phyloP scores from a whole-genome alignment of 2,888 invertebrate species.

The Ophonus ardosiacus region DNA sequence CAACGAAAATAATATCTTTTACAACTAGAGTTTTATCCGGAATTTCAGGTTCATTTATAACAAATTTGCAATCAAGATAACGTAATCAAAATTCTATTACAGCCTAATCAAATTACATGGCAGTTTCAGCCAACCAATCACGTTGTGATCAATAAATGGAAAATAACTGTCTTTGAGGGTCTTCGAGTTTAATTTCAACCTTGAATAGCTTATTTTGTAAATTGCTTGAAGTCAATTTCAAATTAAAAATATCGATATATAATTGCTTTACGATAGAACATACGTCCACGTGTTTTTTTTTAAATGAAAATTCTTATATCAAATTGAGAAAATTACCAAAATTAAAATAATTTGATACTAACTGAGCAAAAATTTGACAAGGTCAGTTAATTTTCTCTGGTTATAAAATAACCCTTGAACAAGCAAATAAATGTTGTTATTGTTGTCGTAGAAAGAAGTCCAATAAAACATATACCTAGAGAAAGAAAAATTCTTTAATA shows the following conservation, averaged over 20 bases:
- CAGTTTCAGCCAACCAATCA: constrained; percentile 15
- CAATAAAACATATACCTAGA: too few relatives aligned
- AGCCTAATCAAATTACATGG: constrained; percentile 10
- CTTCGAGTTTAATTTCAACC: constrained; percentile 20
- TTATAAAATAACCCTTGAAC: too few relatives aligned
- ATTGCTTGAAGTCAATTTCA: background rate
- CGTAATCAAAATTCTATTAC: constrained; percentile 25
- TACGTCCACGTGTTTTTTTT: too few relatives aligned
- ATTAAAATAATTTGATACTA: too few relatives aligned
- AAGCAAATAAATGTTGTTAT: too few relatives aligned
- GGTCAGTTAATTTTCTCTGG: too few relatives aligned
- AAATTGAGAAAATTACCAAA: too few relatives aligned
- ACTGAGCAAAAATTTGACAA: too few relatives aligned
- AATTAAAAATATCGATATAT: background rate
- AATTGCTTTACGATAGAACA: background rate
- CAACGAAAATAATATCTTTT: background rate
- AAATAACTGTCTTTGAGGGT: constrained; percentile 21
- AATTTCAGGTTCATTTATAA: background rate
- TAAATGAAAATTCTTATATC: too few relatives aligned
- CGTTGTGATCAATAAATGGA: constrained; percentile 8
- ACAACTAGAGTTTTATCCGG: background rate
- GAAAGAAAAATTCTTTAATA: too few relatives aligned
- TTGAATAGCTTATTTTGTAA: background rate
- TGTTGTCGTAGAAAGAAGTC: too few relatives aligned
- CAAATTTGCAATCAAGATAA: constrained; percentile 35